Conservation (phyloP, 2,113 vertebrate genomes). For the Gavialis gangeticus region DNA sequence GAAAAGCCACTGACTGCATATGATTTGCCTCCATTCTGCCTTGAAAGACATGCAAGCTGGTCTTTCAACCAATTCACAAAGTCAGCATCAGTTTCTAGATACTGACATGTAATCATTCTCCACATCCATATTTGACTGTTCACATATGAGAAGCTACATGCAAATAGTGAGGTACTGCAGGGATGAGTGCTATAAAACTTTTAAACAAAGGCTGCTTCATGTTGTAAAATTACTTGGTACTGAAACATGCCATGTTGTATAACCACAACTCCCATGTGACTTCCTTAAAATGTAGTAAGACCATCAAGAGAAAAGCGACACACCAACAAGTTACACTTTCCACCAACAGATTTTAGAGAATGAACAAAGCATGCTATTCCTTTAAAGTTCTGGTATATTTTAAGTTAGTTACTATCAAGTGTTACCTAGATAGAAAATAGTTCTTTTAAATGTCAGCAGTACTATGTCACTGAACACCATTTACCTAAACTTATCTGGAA, state of each 20-base stretch:
- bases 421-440: not conserved
- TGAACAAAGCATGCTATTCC: not conserved
- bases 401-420: not conserved
- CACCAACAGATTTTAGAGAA: not conserved
- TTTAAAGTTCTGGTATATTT: not conserved
- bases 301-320: not conserved
- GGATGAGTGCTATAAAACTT: not conserved
- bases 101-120: not conserved
- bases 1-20: rapidly evolving
- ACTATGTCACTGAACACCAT: too few species aligned
- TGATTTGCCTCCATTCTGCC: not conserved
- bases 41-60: not conserved
- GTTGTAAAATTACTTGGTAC: not conserved
- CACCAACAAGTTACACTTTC: not conserved
- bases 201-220: not conserved
- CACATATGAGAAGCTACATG: not conserved
- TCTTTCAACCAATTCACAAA: not conserved
- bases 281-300: not conserved
- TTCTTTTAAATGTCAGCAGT: too few species aligned
- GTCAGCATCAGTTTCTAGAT: not conserved
- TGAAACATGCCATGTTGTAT: not conserved
- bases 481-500: not conserved
- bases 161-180: not conserved
- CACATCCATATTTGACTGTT: not conserved
- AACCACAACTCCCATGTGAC: rapidly evolving